Evolutionary conservation across 2,888 invertebrate genomes (phyloP), one percentile per base, ranked within the genome.

Genomic region (Drosophila stalkeri): DNA sequence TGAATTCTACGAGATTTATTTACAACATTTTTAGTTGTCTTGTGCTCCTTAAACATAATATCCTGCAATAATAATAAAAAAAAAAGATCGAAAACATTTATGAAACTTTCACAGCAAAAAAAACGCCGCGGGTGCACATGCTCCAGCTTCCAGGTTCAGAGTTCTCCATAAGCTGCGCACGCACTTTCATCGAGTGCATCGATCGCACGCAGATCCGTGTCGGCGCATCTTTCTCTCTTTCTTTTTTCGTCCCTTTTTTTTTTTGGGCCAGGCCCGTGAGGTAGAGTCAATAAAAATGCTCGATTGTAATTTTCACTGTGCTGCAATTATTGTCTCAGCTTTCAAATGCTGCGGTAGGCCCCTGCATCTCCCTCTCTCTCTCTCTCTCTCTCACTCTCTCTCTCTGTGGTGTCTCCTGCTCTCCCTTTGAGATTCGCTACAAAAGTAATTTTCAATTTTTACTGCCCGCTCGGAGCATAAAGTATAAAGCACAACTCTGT

Each of bases 381-480:
- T n/a, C 0, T 41, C n/a, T 8, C n/a, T 41, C 41, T 7, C 23
- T 27, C n/a, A n/a, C 27, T 27, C 27, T 27, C 27, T 27, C 27
- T 27, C 27, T 27, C 5, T 27, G 27, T 12, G 20, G 5, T 18
- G 3, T 46, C 44, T 14, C 20, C 20, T 20, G 1, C 27, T 23
- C 14, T 35, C 8, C 18, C 18, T 7, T 12, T 0, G 20, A 18
- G 43, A 23, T 47, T 16, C 33, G 43, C 56, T 49, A 7, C 72
- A 76, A 79, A 86, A 77, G 86, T 88, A 82, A 86, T 88, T 88
- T 88, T 86, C 84, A 86, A 86, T 86, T 86, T 78, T 89, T 85
- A 86, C 80, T 84, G 75, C 81, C 81, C 51, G 57, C 47, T 56
- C 61, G 54, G 61, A 66, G 84, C 88, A 85, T 87, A 87, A 87